Percentiles rank a stretch among this genome's conserved stretches.
phyloP scores from a whole-genome alignment of 2,888 invertebrate genomes.

The Synergus laeviventris region DNA sequence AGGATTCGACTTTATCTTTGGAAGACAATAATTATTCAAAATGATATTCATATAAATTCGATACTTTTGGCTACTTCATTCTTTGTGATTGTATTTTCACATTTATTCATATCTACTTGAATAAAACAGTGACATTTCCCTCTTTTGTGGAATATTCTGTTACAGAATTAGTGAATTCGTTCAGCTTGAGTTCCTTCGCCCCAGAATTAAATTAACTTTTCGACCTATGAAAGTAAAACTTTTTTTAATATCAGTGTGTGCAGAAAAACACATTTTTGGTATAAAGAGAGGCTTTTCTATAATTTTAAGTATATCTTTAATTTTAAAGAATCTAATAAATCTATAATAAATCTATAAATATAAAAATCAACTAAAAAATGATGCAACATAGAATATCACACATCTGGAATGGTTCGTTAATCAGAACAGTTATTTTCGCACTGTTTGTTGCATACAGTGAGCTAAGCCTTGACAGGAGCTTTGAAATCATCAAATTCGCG shows the following conservation, averaged over 20 bases:
- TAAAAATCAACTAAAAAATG: neutral
- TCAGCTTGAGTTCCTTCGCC: neutral
- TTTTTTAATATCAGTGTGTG: too few species aligned
- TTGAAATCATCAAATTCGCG: slow-evolving; percentile 13
- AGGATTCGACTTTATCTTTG: neutral
- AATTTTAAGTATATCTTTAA: too few species aligned
- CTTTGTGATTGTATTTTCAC: too few species aligned
- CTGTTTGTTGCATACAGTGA: slow-evolving; percentile 12
- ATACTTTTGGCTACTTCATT: too few species aligned
- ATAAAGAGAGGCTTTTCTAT: too few species aligned
- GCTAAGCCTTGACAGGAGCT: slow-evolving; percentile 12
- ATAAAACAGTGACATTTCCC: neutral
- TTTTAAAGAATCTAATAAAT: neutral
- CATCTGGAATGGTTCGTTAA: neutral
- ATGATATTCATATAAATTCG: too few species aligned
- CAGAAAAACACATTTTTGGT: too few species aligned
- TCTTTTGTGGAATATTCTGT: neutral
- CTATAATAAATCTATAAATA: too few species aligned
- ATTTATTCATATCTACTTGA: neutral
- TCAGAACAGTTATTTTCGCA: slow-evolving; percentile 11
- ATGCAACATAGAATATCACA: neutral
- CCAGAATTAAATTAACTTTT: neutral
- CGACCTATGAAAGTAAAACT: neutral
- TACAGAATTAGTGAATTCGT: neutral
- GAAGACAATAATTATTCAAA: neutral